Evolutionary conservation across 2,888 invertebrate species (phyloP).

Genomic region (Gari tellinella): DNA sequence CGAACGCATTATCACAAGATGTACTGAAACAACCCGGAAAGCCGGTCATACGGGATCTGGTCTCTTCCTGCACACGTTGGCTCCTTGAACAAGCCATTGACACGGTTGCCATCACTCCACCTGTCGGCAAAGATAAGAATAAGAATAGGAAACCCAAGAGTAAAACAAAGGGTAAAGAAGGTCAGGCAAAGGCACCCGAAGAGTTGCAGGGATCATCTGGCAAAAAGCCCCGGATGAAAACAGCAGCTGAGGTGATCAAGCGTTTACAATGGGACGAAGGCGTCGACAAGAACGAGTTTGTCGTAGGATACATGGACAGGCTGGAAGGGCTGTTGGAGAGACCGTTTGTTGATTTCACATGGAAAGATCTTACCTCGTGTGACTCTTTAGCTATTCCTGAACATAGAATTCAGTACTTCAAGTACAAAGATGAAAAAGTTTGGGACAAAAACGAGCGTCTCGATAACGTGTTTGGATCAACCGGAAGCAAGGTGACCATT

Average conservation of each 20-base stretch:
- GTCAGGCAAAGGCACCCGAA: slow-evolving; percentile 18
- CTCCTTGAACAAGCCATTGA: slow-evolving; percentile 35
- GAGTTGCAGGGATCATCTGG: slow-evolving; percentile 57
- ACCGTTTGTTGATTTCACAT: slow-evolving; percentile 84
- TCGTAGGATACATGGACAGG: slow-evolving; percentile 85
- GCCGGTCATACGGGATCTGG: slow-evolving; percentile 30
- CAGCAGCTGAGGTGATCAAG: slow-evolving; percentile 85
- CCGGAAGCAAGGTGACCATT: slow-evolving; percentile 78
- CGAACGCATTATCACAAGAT: slow-evolving; percentile 40
- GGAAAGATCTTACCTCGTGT: slow-evolving; percentile 84
- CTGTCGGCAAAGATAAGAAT: not conserved
- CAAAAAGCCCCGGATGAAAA: slow-evolving; percentile 84
- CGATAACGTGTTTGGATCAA: slow-evolving; percentile 85
- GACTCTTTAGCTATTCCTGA: slow-evolving; percentile 85
- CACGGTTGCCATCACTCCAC: not conserved
- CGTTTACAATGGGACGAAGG: slow-evolving; percentile 85
- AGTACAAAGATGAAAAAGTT: slow-evolving; percentile 83
- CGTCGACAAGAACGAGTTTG: slow-evolving; percentile 81
- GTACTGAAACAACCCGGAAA: slow-evolving; percentile 45
- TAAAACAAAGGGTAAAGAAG: slow-evolving; percentile 1
- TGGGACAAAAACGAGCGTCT: slow-evolving; percentile 85
- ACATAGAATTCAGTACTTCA: slow-evolving; percentile 85
- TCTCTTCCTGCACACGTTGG: slow-evolving; percentile 16
- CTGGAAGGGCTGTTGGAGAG: slow-evolving; percentile 85
- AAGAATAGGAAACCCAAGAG: slow-evolving; percentile 14